A percentile compares a stretch with the other conserved stretches of the same genome.
These are phyloP conservation scores for Oryzias dopingdopingensis DNA, from an alignment of 2,797 vertebrate genomes.

Conservation along the genomic window DNA sequence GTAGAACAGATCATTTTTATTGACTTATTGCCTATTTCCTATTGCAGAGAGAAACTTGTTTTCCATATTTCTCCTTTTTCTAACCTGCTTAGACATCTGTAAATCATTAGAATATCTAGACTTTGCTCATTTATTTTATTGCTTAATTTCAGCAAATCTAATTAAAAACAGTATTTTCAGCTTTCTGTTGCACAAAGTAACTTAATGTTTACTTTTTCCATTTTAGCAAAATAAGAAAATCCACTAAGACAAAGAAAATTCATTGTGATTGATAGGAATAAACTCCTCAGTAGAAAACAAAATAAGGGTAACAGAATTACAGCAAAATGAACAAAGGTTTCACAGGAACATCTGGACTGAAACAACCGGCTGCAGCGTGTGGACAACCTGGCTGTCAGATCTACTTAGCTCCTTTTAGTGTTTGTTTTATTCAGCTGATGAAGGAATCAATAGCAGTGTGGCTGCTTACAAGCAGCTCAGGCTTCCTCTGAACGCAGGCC, in stretches of 20 bases:
- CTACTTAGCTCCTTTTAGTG: slow-evolving; percentile 9
- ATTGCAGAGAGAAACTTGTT: no score
- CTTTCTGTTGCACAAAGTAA: slow-evolving; percentile 21
- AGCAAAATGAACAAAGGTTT: slow-evolving; percentile 31
- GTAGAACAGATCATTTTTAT: no score
- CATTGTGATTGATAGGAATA: slow-evolving; percentile 48
- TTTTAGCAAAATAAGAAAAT: slow-evolving; percentile 23
- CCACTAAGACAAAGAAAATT: slow-evolving; percentile 35
- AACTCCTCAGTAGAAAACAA: slow-evolving; percentile 25
- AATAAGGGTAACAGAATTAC: slow-evolving; percentile 18
- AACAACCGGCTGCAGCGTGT: slow-evolving; percentile 4
- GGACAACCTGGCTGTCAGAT: slow-evolving; percentile 14
- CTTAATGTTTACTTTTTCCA: slow-evolving; percentile 7
- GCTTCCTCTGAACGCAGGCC: slow-evolving; percentile 17
- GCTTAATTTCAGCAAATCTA: no score
- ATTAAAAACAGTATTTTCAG: no score
- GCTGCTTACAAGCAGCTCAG: slow-evolving; percentile 41
- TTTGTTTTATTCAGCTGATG: slow-evolving; percentile 26
- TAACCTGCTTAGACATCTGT: no score
- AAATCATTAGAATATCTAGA: no score
- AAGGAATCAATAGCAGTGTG: slow-evolving; percentile 63
- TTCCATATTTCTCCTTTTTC: no score
- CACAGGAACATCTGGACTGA: slow-evolving; percentile 9
- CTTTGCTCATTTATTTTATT: no score
- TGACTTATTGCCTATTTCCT: no score